phyloP scores from a whole-genome alignment of 2,113 vertebrate genomes.

The Pedetes capensis region DNA sequence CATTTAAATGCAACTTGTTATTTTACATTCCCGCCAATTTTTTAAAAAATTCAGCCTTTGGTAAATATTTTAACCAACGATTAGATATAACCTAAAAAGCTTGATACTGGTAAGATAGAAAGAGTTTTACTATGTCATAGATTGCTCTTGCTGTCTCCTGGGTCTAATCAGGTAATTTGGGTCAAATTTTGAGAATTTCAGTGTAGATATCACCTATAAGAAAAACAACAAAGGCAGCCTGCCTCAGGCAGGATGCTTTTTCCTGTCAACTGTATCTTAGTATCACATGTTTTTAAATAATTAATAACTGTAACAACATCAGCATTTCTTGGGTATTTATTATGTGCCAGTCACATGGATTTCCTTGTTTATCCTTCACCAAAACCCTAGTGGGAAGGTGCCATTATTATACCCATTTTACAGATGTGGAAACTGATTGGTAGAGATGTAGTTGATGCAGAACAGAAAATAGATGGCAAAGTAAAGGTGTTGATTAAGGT shows the following conservation, averaged over 20 bases:
- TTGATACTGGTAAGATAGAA: not conserved
- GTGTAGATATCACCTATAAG: not conserved
- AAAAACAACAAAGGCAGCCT: not conserved
- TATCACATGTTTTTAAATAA: not conserved
- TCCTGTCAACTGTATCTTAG: not conserved
- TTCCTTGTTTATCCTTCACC: not conserved
- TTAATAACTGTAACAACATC: not conserved
- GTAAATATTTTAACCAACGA: slow-evolving; percentile 39
- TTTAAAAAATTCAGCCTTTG: slow-evolving; percentile 66
- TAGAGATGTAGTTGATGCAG: not conserved
- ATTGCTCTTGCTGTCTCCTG: not conserved
- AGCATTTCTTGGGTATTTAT: not conserved
- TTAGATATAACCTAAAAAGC: slow-evolving; percentile 24
- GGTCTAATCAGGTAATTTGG: not conserved
- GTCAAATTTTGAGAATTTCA: not conserved
- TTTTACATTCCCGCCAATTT: slow-evolving; percentile 60
- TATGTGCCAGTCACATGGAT: not conserved
- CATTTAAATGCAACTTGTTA: slow-evolving; percentile 65
- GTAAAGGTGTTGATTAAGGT: not conserved
- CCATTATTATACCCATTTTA: not conserved
- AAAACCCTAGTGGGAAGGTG: not conserved
- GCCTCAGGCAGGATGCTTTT: not conserved
- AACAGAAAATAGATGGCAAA: not conserved
- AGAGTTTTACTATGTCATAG: not conserved
- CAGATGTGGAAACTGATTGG: not conserved